Evolutionary conservation across 2,113 vertebrate genomes (phyloP), one percentile per base, ranked within the genome.

Genomic region (Campylomormyrus numenius): DNA sequence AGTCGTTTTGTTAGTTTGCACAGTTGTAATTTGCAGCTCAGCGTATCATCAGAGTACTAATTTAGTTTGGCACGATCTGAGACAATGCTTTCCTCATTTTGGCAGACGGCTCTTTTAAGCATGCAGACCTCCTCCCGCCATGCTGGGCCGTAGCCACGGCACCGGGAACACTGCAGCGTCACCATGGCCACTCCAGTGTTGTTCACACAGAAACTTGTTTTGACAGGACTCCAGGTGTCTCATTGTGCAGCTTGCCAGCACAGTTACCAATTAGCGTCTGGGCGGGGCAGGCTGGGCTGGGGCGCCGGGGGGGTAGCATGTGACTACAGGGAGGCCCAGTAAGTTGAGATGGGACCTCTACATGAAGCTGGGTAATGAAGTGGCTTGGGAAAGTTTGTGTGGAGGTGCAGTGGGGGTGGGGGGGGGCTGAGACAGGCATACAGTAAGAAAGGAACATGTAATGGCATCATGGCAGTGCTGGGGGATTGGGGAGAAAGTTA

Each of bases 221-320:
- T 96, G 96, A 97, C 96, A 96, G 96, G 95, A 94, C 95, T 96
- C 96, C 96, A 97, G 96, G 96, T 97, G 96, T 96, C 95, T 96
- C 94, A 96, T 97, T 97, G 96, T 96, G 95, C 92, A 93, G 87
- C 92, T 93, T 93, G 94, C 94, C 94, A 96, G 95, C 95, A 95
- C 95, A 96, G 95, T 96, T 95, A 95, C 94, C 96, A 97, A 97
- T 97, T 96, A 97, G 95, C 94, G 94, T 94, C 91, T 94, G 95
- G 95, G 94, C 90, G 92, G 94, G 95, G 58, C 94, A 39, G 74
- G 74, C 35, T 19, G 74, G 74, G 74, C 74, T 7, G 74, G 74
- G 74, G 74, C 35, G 74, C 74, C 74, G 93, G 93, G 93, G 84
- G 91, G 93, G 91, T 89, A 85, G 89, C 89, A 89, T 92, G 88